Base-by-base conservation (phyloP, 2,888 invertebrate genomes). In the Clitarchus hookeri region DNA sequence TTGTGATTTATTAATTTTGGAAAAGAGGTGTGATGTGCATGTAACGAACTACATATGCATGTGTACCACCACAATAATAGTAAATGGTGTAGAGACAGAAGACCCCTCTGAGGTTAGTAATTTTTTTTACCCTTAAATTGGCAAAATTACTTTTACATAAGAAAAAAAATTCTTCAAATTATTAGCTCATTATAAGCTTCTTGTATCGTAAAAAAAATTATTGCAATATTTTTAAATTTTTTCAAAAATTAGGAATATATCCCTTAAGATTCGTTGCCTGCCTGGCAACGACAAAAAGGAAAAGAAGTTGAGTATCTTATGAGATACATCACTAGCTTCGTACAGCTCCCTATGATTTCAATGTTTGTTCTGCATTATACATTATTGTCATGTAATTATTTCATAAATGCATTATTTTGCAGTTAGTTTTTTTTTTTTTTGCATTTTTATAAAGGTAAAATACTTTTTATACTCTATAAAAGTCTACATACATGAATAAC, bases 51-150 rank as follows among this genome's bases (percentile, higher is more conserved):
- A n/a, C n/a, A n/a, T n/a, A n/a, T n/a, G n/a, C n/a, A n/a, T n/a
- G n/a, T n/a, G n/a, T n/a, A n/a, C n/a, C n/a, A n/a, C n/a, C n/a
- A n/a, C n/a, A n/a, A n/a, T n/a, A n/a, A n/a, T n/a, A n/a, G n/a
- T n/a, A n/a, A n/a, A n/a, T n/a, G n/a, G n/a, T n/a, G n/a, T n/a
- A n/a, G n/a, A n/a, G n/a, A n/a, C n/a, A n/a, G n/a, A n/a, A n/a
- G n/a, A n/a, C n/a, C n/a, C n/a, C n/a, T n/a, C n/a, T n/a, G n/a
- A n/a, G n/a, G n/a, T n/a, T n/a, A n/a, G n/a, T n/a, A n/a, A n/a
- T n/a, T n/a, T n/a, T n/a, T n/a, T n/a, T n/a, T n/a, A 65, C 65
- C 65, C 65, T 65, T 65, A 65, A 65, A 65, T 65, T 65, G 65
- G 11, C 19, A 65, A 19, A 65, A 9, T 16, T 6, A 16, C 19